Percentiles rank a stretch among this genome's conserved stretches.
phyloP scores from a whole-genome alignment of 2,797 vertebrate genomes.

The Lindbergichthys nudifrons region DNA sequence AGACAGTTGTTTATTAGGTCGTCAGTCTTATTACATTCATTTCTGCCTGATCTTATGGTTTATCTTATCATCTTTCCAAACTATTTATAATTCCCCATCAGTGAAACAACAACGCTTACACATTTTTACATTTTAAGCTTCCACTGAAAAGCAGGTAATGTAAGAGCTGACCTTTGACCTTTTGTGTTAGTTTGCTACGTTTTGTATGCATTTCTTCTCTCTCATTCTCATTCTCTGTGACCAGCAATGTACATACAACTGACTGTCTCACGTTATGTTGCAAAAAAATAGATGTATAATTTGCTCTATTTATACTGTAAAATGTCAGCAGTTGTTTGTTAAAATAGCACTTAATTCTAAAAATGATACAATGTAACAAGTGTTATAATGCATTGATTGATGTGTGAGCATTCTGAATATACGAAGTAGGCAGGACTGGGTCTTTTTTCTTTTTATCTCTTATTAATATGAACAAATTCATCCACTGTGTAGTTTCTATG shows the following conservation, averaged over 20 bases:
- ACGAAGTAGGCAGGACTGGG: no score
- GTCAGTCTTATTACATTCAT: no score
- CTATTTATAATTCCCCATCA: background rate
- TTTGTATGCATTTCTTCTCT: background rate
- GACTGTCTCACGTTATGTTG: background rate
- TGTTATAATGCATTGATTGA: no score
- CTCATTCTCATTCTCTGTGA: background rate
- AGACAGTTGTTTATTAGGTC: no score
- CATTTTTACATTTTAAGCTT: background rate
- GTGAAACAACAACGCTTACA: background rate
- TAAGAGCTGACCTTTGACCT: background rate
- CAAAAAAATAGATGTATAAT: background rate
- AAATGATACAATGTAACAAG: background rate
- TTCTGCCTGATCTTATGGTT: background rate
- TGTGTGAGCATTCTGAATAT: no score
- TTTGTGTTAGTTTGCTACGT: background rate
- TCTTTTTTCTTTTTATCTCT: no score
- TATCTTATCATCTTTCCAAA: background rate
- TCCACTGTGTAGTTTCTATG: no score
- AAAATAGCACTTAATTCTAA: no score
- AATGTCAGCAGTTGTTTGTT: no score
- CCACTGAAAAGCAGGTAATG: background rate
- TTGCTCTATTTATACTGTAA: no score
- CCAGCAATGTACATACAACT: background rate
- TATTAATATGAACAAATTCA: no score